These are phyloP conservation scores for Zapornia atra DNA, from an alignment of 2,113 vertebrate species.

Conservation along the genomic window DNA sequence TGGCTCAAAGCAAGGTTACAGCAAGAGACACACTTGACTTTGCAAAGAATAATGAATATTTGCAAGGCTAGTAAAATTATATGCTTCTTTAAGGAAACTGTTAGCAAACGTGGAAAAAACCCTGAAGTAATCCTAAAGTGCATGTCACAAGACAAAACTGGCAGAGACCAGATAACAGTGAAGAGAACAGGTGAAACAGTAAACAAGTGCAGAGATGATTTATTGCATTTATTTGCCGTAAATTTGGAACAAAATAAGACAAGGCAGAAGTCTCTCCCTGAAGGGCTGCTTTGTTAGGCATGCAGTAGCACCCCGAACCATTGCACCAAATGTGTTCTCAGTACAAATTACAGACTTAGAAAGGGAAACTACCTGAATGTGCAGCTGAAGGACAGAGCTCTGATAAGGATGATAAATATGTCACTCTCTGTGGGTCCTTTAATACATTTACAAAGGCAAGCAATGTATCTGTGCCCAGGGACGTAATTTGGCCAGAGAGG, in stretches of 20 bases:
- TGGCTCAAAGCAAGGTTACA: slow-evolving; percentile 44
- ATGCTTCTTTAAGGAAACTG: slow-evolving; percentile 6
- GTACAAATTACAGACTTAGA: slow-evolving; percentile 2
- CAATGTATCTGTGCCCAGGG: neutral
- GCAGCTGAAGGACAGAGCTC: slow-evolving; percentile 17
- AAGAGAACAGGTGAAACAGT: neutral
- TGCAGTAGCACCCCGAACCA: neutral
- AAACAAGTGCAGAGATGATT: slow-evolving; percentile 30
- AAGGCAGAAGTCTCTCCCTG: neutral
- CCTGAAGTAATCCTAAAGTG: neutral
- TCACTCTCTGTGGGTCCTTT: neutral
- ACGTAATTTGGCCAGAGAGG: neutral
- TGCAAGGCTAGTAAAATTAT: slow-evolving; percentile 38
- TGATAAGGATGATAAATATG: neutral
- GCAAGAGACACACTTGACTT: slow-evolving; percentile 37
- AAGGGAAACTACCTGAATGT: slow-evolving; percentile 8
- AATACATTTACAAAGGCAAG: slow-evolving; percentile 14
- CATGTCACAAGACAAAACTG: slow-evolving; percentile 17
- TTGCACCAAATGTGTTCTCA: slow-evolving; percentile 4
- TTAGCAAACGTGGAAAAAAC: neutral
- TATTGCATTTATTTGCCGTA: slow-evolving; percentile 35
- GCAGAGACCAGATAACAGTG: neutral
- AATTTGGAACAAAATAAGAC: slow-evolving; percentile 43
- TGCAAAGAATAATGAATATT: slow-evolving; percentile 46
- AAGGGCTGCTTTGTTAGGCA: slow-evolving; percentile 32